Evolutionary conservation across 2,888 invertebrate species (phyloP), one percentile per base, ranked within the genome.

Genomic region (Pimpla rufipes): DNA sequence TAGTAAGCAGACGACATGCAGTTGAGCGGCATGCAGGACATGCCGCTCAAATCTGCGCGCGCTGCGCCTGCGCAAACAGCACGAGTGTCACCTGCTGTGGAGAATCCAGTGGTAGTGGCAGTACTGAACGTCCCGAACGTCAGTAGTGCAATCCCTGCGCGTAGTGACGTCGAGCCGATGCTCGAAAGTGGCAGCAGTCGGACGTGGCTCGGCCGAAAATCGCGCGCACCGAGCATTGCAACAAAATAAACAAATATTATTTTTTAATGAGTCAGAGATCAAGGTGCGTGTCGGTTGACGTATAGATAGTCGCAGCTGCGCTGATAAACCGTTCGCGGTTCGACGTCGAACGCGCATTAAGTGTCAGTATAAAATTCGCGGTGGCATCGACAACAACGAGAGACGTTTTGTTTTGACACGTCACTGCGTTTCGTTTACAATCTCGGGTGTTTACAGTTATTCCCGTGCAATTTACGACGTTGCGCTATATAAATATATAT

Each of bases 251-350:
- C 70, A 87, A 88, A 85, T 85, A 77, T 75, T 37, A 62, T 70
- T 79, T 66, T 79, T 70, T 77, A 82, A 87, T 88, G 89, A 86
- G 83, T 88, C 87, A 89, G 85, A 67, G 88, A 89, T 90, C 88
- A 88, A 90, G 81, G 89, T 89, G 71, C 88, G 81, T 37, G 8
- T 57, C 23, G 57, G 37, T 35, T 11, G 23, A 45, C 74, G 42
- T 80, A 82, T 80, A 81, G 45, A 62, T 18, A 23, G 29, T 68
- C 62, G 66, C 64, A 59, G 66, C 62, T 73, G 47, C 64, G 70
- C 66, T 66, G 80, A 75, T 73, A 57, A 23, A 67, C 16, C 50
- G 74, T 47, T 40, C 13, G 57, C 35, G 42, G 45, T 52, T 66
- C 42, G 21, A 40, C 64, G 50, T 66, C 37, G 47, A 37, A 57